phyloP scores from a whole-genome alignment of 2,888 invertebrate species.

The Notodonta ziczac region DNA sequence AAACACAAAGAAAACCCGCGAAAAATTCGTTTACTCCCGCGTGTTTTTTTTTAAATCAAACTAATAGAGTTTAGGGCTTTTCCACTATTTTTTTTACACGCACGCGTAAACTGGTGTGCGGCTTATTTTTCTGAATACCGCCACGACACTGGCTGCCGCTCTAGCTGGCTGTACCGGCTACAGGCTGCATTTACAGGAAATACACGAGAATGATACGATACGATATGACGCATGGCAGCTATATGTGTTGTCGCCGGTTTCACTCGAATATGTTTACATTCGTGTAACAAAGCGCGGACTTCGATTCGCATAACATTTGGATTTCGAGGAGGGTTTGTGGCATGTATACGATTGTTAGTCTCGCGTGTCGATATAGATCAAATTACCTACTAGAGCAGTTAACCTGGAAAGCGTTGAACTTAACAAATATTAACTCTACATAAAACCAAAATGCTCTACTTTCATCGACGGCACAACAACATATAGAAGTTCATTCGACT shows the following conservation, averaged over 20 bases:
- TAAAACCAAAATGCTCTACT: no score
- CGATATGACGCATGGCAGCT: conserved; percentile 45
- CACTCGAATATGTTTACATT: conserved; percentile 30
- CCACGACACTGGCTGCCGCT: conserved; percentile 49
- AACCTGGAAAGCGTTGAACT: neutral
- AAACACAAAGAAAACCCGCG: conserved; percentile 27
- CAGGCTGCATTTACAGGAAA: conserved; percentile 50
- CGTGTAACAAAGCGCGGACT: neutral
- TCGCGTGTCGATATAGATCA: neutral
- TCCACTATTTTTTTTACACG: conserved; percentile 55
- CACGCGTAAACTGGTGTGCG: conserved; percentile 56
- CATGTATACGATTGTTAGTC: neutral
- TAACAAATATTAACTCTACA: no score
- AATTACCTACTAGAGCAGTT: neutral
- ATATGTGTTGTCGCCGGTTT: conserved; percentile 30
- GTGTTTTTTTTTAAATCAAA: conserved; percentile 38
- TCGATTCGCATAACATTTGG: neutral
- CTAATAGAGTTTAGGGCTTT: conserved; percentile 46
- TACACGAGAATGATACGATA: conserved; percentile 37
- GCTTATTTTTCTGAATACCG: conserved; percentile 71
- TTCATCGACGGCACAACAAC: no score
- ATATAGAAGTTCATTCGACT: no score
- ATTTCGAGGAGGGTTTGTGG: neutral
- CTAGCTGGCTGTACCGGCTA: conserved; percentile 24
- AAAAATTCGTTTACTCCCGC: conserved; percentile 24